phyloP scores from a whole-genome alignment of 2,113 vertebrate species.

The Pao palembangensis region DNA sequence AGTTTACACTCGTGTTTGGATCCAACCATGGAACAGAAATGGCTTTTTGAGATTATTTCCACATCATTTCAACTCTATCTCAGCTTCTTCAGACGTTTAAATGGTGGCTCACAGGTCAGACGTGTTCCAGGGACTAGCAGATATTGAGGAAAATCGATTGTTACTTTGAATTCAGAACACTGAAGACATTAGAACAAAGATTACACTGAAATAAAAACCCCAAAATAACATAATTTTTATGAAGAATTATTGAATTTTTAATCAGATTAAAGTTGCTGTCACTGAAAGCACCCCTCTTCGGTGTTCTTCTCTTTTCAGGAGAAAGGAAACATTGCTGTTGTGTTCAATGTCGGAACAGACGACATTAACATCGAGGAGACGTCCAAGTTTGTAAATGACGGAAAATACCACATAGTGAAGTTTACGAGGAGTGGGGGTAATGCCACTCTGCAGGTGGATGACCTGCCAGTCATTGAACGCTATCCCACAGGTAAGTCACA shows the following conservation, averaged over 20 bases:
- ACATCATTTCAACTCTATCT: no score
- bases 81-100: no score
- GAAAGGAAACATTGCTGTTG: slow-evolving; percentile 94
- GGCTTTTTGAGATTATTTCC: no score
- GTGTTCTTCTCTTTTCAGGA: slow-evolving; percentile 76
- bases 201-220: no score
- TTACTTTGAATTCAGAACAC: no score
- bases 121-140: no score
- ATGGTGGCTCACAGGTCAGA: no score
- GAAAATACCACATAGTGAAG: slow-evolving; percentile 98
- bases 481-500: slow-evolving; percentile 94
- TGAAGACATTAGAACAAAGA: no score
- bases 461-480: slow-evolving; percentile 96
- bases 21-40: no score
- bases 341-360: slow-evolving; percentile 98
- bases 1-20: background rate
- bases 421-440: slow-evolving; percentile 98
- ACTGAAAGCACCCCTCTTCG: slow-evolving; percentile 22
- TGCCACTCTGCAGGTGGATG: slow-evolving; percentile 98
- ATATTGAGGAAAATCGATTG: no score
- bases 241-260: no score
- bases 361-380: slow-evolving; percentile 98
- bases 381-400: slow-evolving; percentile 97
- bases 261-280: background rate
- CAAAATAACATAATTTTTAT: no score